Evolutionary conservation across 2,797 vertebrate genomes (phyloP).

Genomic region (Enteromius paludinosus): DNA sequence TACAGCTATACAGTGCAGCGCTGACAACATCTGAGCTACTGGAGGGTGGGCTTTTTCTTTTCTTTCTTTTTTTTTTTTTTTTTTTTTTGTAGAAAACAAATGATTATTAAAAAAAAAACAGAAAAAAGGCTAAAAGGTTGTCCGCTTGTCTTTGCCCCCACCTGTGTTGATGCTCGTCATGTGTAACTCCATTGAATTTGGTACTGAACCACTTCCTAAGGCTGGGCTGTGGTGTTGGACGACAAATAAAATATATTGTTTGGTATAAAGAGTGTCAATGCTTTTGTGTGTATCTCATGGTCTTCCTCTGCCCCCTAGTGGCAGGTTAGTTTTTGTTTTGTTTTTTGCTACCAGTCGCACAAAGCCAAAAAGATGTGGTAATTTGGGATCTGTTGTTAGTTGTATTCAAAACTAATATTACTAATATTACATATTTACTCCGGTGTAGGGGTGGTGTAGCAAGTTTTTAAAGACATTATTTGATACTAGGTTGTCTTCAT

Average conservation of each 20-base stretch:
- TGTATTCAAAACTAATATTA: background rate
- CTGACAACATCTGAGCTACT: conserved; percentile 53
- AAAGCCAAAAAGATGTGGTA: background rate
- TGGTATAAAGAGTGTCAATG: conserved; percentile 79
- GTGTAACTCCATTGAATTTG: conserved; percentile 99
- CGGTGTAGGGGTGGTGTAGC: background rate
- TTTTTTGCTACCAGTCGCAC: background rate
- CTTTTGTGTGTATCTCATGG: conserved; percentile 32
- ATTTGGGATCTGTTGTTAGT: background rate
- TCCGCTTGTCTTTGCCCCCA: conserved; percentile 63
- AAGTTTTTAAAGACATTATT: background rate
- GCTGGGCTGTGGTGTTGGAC: conserved; percentile 89
- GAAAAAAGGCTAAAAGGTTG: conserved; percentile 63
- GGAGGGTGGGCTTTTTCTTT: conserved; percentile 42
- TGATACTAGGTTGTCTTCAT: background rate
- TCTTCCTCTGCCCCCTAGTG: conserved; percentile 50
- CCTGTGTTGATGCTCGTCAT: conserved; percentile 91
- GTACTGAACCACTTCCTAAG: conserved; percentile 99
- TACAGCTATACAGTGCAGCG: conserved; percentile 49
- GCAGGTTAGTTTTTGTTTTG: background rate
- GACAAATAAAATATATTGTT: conserved; percentile 95
- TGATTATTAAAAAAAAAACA: conserved; percentile 59
- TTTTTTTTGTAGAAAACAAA: conserved; percentile 61
- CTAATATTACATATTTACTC: background rate
- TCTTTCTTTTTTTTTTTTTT: conserved; percentile 33